Conservation (phyloP, 2,888 invertebrate genomes). For the Myathropa florea region DNA sequence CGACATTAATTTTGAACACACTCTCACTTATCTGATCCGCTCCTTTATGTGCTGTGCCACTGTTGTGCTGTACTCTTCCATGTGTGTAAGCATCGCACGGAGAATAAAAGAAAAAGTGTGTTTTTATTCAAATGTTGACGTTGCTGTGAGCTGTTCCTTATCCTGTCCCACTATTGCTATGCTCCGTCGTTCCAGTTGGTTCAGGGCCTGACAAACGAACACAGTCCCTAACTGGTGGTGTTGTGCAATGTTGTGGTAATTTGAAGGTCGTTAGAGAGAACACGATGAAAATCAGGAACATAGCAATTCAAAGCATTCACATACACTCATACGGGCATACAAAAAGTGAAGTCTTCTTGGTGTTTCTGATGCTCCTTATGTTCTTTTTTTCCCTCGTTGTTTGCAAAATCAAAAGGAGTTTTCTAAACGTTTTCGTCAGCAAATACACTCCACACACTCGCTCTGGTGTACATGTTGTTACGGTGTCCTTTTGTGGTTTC, state of each 20-base stretch:
- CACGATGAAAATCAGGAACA: slow-evolving; percentile 60
- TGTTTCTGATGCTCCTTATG: slow-evolving; percentile 13
- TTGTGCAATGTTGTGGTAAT: slow-evolving; percentile 57
- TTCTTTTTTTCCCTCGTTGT: neutral
- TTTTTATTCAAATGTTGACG: neutral
- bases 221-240: neutral
- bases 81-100: neutral
- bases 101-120: neutral
- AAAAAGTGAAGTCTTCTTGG: slow-evolving; percentile 30
- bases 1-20: slow-evolving; percentile 59
- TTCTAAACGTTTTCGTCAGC: slow-evolving; percentile 19
- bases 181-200: no score
- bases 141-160: neutral
- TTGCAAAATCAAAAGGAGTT: slow-evolving; percentile 46
- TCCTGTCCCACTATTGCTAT: neutral
- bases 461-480: neutral
- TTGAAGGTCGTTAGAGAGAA: slow-evolving; percentile 66
- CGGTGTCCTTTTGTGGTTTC: slow-evolving; percentile 62
- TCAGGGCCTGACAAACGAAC: neutral
- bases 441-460: slow-evolving; percentile 2
- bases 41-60: neutral
- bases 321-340: slow-evolving; percentile 6
- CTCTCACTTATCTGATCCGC: slow-evolving; percentile 38
- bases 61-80: neutral
- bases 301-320: slow-evolving; percentile 31